These are phyloP conservation scores for Sula dactylatra DNA, from an alignment of 2,113 vertebrate species.

Conservation along the genomic window DNA sequence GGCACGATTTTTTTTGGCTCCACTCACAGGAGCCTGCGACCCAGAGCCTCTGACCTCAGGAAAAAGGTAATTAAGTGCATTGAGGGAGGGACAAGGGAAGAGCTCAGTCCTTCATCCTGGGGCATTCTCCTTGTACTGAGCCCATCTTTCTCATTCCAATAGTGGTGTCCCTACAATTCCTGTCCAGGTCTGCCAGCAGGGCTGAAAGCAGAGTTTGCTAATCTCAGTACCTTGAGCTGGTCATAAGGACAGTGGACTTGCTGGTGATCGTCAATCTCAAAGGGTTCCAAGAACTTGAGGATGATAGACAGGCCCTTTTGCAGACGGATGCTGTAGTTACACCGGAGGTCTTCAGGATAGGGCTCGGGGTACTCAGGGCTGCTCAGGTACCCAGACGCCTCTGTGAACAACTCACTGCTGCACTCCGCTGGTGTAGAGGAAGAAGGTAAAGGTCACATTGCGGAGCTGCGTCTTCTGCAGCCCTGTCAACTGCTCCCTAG, in stretches of 20 bases:
- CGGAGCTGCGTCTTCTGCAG: neutral
- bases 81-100: neutral
- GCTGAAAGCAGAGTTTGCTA: neutral
- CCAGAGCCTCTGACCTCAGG: neutral
- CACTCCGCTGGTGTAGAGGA: constrained; percentile 65
- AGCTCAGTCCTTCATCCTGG: neutral
- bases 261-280: constrained; percentile 81
- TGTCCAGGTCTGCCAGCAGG: neutral
- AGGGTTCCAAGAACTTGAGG: constrained; percentile 74
- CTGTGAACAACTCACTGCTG: constrained; percentile 71
- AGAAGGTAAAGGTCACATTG: neutral
- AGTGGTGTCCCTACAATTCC: neutral
- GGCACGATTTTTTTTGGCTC: neutral
- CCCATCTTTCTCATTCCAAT: neutral
- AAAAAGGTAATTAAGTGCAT: neutral
- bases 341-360: constrained; percentile 73
- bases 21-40: neutral
- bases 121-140: neutral
- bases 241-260: constrained; percentile 79
- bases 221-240: constrained; percentile 74
- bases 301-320: constrained; percentile 68
- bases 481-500: neutral
- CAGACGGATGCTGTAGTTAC: constrained; percentile 80
- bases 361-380: constrained; percentile 77
- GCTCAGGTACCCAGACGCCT: constrained; percentile 65